phyloP scores from a whole-genome alignment of 2,888 invertebrate genomes.

The Erpobdella octoculata region DNA sequence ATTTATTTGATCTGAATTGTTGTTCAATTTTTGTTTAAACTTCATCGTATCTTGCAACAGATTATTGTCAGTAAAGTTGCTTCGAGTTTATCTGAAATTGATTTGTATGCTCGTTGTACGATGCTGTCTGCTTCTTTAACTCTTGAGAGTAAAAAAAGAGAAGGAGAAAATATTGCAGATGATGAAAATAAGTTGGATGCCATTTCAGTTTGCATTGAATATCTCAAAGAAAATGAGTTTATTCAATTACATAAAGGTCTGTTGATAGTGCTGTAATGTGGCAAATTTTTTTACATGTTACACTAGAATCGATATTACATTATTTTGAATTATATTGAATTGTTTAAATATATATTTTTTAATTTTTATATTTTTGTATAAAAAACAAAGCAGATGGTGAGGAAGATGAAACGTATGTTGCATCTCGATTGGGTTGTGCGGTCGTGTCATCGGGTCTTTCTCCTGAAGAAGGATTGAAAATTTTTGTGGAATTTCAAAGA shows the following conservation, averaged over 20 bases:
- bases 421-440: conserved; percentile 82
- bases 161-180: not conserved
- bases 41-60: too few species aligned
- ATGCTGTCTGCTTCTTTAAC: conserved; percentile 57
- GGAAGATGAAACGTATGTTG: conserved; percentile 31
- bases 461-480: conserved; percentile 81
- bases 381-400: not conserved
- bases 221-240: conserved; percentile 72
- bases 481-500: conserved; percentile 79
- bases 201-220: conserved; percentile 59
- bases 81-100: conserved; percentile 64
- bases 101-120: conserved; percentile 72
- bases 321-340: not conserved
- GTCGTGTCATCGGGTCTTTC: conserved; percentile 84
- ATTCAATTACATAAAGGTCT: conserved; percentile 53
- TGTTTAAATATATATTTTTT: not conserved
- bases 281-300: conserved; percentile 8
- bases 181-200: conserved; percentile 31
- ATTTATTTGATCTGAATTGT: not conserved
- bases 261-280: too few species aligned
- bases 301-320: not conserved
- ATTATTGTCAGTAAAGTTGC: conserved; percentile 81
- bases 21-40: too few species aligned
- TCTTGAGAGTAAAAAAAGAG: conserved; percentile 31
- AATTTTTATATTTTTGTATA: conserved; percentile 2